Evolutionary conservation across 2,113 vertebrate species (phyloP).

Genomic region (Australoheros scitulus): DNA sequence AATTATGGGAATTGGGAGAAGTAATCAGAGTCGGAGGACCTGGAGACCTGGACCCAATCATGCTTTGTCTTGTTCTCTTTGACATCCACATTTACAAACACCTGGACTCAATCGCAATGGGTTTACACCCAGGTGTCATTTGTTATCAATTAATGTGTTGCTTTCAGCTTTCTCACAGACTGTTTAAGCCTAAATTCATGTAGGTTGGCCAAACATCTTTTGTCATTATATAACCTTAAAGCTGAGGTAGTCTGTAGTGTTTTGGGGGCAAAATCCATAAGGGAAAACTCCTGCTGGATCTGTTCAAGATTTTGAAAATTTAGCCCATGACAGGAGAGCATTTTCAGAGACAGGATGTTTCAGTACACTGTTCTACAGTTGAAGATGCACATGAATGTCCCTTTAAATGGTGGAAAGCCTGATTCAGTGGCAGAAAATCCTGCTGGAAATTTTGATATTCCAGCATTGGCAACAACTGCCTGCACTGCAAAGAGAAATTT

Average conservation of each 20-base stretch:
- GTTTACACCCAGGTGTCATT: constrained; percentile 34
- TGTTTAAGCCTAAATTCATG: background rate
- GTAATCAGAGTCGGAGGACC: constrained; percentile 53
- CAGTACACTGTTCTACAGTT: background rate
- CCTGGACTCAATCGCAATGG: constrained; percentile 53
- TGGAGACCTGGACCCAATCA: constrained; percentile 57
- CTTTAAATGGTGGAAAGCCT: background rate
- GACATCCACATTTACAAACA: constrained; percentile 31
- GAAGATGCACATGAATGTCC: background rate
- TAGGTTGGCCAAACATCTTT: background rate
- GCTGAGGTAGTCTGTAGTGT: background rate
- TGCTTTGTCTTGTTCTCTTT: background rate
- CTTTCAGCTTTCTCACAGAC: constrained; percentile 11
- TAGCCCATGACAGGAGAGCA: background rate
- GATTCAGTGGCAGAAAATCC: background rate
- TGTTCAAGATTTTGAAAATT: background rate
- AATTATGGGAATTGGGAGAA: constrained; percentile 69
- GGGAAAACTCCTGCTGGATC: background rate
- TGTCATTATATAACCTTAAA: background rate
- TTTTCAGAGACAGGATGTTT: background rate
- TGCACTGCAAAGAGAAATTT: background rate
- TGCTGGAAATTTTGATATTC: background rate
- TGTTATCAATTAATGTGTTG: constrained; percentile 26
- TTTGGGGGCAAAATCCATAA: background rate
- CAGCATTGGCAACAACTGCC: background rate